Base-by-base conservation (phyloP, 2,113 vertebrate species). In the Eretmochelys imbricata region DNA sequence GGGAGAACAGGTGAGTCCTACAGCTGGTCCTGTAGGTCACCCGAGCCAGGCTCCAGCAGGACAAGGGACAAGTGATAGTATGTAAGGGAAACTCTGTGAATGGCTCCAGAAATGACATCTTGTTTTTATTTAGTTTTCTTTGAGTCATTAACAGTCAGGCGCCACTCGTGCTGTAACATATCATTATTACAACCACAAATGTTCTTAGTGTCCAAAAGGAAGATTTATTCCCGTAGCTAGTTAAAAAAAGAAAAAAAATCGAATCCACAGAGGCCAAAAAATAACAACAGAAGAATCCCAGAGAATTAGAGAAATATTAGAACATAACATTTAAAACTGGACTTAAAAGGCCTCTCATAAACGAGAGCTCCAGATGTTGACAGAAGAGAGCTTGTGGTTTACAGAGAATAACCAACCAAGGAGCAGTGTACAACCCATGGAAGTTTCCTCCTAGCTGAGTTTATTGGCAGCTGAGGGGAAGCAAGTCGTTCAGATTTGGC, bases 161-260 rank as follows among this genome's bases (percentile, higher is more conserved):
- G 97, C 97, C 97, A 98, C 97, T 97, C 95, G 94, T 97, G 93
- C 96, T 97, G 97, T 98, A 98, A 98, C 84, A 96, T 98, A 95
- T 93, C 90, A 95, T 98, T 98, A 97, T 98, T 98, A 98, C 97
- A 98, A 98, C 97, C 93, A 22, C 97, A 98, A 97, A 98, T 84
- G 96, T 94, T 91, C 92, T 96, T 96, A 91, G 92, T 95, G 96
- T 97, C 93, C 94, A 97, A 98, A 95, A 98, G 93, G 96, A 97
- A 97, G 97, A 97, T 97, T 89, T 97, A 95, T 97, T 97, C 93
- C 92, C 94, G 96, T 90, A 94, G 85, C 54, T 62, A n/a, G 55
- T 90, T 96, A 91, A 84, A 95, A 53, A 62, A 82, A 89, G 57
- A 79, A 90, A 75, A 25, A 38, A 87, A 69, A n/a, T 89, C 89